Conservation (phyloP, 1,140 invertebrate genomes). For the Eupeodes corollae region DNA sequence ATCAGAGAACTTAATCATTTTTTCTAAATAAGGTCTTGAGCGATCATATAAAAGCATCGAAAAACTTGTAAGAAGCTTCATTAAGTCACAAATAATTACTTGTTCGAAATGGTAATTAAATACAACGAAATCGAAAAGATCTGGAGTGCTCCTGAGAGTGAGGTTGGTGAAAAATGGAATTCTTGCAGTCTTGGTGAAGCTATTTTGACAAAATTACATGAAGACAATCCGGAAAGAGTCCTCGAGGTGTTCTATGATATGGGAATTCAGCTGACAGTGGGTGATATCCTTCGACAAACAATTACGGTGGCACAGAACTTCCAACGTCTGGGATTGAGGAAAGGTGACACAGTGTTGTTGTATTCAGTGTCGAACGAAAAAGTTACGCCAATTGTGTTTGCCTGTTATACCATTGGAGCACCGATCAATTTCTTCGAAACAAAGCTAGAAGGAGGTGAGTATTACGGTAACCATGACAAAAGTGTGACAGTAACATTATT, state of each 20-base stretch:
- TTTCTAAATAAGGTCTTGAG: too few species aligned
- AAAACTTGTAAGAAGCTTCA: too few species aligned
- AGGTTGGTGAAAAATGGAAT: too few species aligned
- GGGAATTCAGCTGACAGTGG: neutral
- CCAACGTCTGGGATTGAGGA: neutral
- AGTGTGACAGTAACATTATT: neutral
- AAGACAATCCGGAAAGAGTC: neutral
- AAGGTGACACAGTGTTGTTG: neutral
- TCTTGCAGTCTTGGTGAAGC: too few species aligned
- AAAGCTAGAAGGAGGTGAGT: neutral
- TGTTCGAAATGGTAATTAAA: too few species aligned
- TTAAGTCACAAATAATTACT: too few species aligned
- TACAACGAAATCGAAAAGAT: too few species aligned
- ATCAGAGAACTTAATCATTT: too few species aligned
- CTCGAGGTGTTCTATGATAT: conserved; percentile 4
- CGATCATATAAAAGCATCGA: too few species aligned
- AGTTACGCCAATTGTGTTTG: neutral
- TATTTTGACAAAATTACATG: too few species aligned
- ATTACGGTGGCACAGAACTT: conserved; percentile 4
- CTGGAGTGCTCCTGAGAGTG: too few species aligned
- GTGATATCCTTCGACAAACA: neutral
- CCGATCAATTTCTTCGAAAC: conserved; percentile 1
- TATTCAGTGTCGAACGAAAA: conserved; percentile 1
- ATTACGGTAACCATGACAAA: neutral
- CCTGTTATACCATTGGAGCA: conserved; percentile 3